These are phyloP conservation scores for Sepioteuthis lessoniana DNA, from an alignment of 2,888 invertebrate species.

Conservation along the genomic window DNA sequence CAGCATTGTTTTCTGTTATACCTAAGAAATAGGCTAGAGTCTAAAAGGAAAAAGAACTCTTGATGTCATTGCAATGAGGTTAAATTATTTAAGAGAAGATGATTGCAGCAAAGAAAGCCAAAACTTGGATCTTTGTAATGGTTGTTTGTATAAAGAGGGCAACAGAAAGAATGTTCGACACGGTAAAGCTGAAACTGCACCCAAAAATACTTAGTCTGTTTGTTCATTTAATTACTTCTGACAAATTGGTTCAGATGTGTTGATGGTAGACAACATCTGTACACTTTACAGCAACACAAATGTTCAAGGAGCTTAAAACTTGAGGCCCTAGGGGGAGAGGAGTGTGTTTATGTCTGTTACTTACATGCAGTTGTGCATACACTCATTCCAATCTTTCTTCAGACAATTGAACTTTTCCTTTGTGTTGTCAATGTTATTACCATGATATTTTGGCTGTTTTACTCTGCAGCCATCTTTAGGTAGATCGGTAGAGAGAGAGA, in stretches of 20 bases:
- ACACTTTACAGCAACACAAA: neutral
- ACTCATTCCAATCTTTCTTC: neutral
- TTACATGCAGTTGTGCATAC: neutral
- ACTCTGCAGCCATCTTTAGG: too few relatives aligned
- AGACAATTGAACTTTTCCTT: too few relatives aligned
- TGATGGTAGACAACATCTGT: neutral
- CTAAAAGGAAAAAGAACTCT: neutral
- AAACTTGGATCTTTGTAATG: neutral
- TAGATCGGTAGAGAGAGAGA: too few relatives aligned
- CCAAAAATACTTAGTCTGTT: neutral
- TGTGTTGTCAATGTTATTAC: too few relatives aligned
- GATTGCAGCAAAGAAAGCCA: neutral
- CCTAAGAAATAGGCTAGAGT: neutral
- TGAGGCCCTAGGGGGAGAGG: neutral
- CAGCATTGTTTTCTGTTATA: too few relatives aligned
- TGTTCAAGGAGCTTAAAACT: neutral
- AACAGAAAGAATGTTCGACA: neutral
- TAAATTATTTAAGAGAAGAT: neutral
- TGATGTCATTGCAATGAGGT: neutral
- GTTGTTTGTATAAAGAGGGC: neutral
- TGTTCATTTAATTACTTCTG: neutral
- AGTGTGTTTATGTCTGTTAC: neutral
- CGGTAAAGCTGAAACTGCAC: neutral
- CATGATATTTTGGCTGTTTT: too few relatives aligned
- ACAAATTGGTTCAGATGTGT: neutral